Conservation (phyloP, 1,140 invertebrate species). For the Diorhabda sublineata region DNA sequence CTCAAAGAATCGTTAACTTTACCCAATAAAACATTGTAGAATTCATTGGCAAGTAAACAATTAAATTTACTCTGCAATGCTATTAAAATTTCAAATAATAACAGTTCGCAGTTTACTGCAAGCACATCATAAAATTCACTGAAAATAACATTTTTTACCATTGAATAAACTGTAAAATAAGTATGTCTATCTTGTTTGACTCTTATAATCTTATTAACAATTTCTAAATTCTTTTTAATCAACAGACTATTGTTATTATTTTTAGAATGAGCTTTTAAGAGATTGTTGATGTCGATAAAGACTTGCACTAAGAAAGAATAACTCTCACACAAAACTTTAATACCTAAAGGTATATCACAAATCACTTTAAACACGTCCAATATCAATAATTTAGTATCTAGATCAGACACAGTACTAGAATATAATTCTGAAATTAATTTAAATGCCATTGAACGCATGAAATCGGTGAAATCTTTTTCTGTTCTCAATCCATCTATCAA, state of each 20-base stretch:
- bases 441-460: conserved; percentile 50
- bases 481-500: conserved; percentile 60
- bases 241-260: conserved; percentile 11
- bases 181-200: conserved; percentile 24
- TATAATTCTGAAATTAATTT: conserved; percentile 57
- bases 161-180: conserved; percentile 23
- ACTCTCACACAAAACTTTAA: conserved; percentile 57
- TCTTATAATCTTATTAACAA: conserved; percentile 27
- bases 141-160: conserved; percentile 3
- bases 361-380: conserved; percentile 57
- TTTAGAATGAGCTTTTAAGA: not conserved
- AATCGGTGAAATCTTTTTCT: conserved; percentile 50
- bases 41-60: not conserved
- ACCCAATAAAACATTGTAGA: not conserved
- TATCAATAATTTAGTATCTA: conserved; percentile 57
- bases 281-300: conserved; percentile 19
- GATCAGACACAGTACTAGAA: conserved; percentile 49
- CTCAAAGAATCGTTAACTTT: not conserved
- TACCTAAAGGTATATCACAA: conserved; percentile 56
- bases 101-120: not conserved
- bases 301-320: conserved; percentile 57
- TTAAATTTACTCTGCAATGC: not conserved
- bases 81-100: not conserved
- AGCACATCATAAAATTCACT: not conserved
- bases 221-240: conserved; percentile 22